Conservation (phyloP, 2,797 vertebrate genomes). For the Varecia variegata region DNA sequence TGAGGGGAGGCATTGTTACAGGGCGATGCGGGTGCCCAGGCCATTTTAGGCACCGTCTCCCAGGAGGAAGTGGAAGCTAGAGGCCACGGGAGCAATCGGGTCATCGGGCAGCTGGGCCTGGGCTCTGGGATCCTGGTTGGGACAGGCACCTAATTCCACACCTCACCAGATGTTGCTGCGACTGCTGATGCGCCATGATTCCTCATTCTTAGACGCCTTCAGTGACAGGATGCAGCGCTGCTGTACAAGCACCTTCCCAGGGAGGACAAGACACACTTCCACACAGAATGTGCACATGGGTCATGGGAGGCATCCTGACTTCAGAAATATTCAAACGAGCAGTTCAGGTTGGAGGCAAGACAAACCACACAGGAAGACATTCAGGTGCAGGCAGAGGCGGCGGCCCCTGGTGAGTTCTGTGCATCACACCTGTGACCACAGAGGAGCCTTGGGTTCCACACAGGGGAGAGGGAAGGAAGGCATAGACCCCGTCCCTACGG, state of each 20-base stretch:
- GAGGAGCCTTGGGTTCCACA: background rate
- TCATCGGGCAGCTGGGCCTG: background rate
- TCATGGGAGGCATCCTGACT: background rate
- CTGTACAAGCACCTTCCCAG: background rate
- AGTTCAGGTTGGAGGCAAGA: background rate
- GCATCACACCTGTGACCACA: accelerated
- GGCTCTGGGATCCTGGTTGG: background rate
- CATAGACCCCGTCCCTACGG: accelerated
- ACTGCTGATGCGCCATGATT: accelerated
- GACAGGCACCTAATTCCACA: accelerated
- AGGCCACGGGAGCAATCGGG: accelerated
- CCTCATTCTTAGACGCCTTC: background rate
- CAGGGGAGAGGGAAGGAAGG: accelerated
- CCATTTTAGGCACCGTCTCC: accelerated
- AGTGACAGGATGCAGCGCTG: accelerated
- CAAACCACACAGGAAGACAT: background rate
- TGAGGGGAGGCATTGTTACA: background rate
- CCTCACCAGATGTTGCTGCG: too few relatives aligned
- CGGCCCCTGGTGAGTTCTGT: background rate
- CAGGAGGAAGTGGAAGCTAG: too few relatives aligned
- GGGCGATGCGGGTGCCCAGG: background rate
- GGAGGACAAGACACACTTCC: background rate
- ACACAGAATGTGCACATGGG: background rate
- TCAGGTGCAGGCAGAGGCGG: background rate
- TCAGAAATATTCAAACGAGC: background rate